Percentiles rank a stretch among this genome's conserved stretches.
Evolutionary conservation across 2,113 vertebrate species (phyloP).

Genomic region (Lanius ludovicianus): DNA sequence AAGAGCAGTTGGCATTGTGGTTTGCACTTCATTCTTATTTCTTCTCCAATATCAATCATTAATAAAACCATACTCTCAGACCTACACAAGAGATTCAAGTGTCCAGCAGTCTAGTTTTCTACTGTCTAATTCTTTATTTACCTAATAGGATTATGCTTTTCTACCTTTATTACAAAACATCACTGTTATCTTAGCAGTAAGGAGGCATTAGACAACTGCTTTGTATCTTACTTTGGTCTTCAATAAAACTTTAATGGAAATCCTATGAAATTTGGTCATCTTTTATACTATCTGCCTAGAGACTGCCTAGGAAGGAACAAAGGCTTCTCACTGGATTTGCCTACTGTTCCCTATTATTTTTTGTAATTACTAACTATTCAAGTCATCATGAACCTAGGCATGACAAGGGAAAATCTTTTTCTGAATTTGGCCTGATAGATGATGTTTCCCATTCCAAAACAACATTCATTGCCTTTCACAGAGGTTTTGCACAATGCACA

Average conservation of each 20-base stretch:
- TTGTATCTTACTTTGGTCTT: not conserved
- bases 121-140: not conserved
- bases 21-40: not conserved
- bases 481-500: not conserved
- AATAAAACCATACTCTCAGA: not conserved
- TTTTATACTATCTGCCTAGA: not conserved
- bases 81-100: not conserved
- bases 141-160: not conserved
- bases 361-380: not conserved
- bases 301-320: not conserved
- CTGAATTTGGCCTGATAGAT: not conserved
- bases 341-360: not conserved
- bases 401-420: not conserved
- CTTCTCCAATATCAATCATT: not conserved
- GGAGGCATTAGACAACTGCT: not conserved
- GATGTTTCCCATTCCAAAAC: not conserved
- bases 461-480: not conserved
- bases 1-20: not conserved
- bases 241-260: not conserved
- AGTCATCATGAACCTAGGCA: not conserved
- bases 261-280: not conserved
- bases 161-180: not conserved
- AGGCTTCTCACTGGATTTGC: not conserved
- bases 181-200: not conserved
- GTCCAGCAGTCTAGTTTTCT: not conserved